Evolutionary conservation across 2,797 vertebrate genomes (phyloP).

Genomic region (Enteromius thamalakanensis): DNA sequence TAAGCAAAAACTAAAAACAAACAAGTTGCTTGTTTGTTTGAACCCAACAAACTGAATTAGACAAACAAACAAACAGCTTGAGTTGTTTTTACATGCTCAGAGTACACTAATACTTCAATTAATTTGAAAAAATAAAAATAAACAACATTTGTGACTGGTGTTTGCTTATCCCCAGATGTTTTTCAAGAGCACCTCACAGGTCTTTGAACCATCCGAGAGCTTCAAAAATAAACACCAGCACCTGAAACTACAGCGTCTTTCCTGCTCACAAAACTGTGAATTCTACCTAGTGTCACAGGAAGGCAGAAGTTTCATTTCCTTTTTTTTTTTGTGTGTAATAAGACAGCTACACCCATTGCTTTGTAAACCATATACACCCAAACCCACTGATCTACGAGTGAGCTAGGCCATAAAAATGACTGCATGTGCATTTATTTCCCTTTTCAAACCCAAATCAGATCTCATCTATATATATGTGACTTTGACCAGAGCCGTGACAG

Average conservation of each 20-base stretch:
- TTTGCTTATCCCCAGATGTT: constrained; percentile 7
- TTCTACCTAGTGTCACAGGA: background rate
- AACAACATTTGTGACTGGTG: background rate
- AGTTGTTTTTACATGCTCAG: background rate
- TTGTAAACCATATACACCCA: background rate
- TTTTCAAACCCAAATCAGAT: background rate
- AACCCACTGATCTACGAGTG: background rate
- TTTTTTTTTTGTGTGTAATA: background rate
- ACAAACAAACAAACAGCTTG: background rate
- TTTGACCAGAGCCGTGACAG: background rate
- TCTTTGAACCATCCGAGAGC: background rate
- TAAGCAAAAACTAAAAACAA: background rate
- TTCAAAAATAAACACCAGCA: constrained; percentile 1
- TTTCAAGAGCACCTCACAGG: background rate
- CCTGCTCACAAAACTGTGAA: background rate
- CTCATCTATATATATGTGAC: background rate
- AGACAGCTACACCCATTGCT: background rate
- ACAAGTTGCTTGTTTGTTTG: background rate
- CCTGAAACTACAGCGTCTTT: constrained; percentile 5
- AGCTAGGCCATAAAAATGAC: background rate
- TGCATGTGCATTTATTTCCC: background rate
- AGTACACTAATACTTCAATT: background rate
- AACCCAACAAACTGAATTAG: background rate
- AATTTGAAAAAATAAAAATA: background rate
- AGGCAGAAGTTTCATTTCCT: constrained; percentile 48